Evolutionary conservation across 2,797 vertebrate genomes (phyloP), one percentile per base, ranked within the genome.

Genomic region (Ateles fusciceps): DNA sequence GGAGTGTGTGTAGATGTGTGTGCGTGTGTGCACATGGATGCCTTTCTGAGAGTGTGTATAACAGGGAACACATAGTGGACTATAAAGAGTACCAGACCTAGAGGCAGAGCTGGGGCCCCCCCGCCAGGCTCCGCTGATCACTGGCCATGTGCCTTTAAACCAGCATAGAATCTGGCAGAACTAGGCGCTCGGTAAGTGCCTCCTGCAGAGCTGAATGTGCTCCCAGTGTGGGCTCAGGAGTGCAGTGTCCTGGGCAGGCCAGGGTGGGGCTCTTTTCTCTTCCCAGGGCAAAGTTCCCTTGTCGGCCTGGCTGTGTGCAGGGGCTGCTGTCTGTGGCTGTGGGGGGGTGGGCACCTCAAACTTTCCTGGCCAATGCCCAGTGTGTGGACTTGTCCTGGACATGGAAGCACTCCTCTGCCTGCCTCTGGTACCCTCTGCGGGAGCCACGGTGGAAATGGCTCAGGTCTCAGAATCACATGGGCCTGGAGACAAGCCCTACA

Each of bases 171-270:
- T 64, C 50, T 11, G 30, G 13, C 72, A n/a, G 74, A 28, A 22
- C 4, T 24, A 36, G 4, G 15, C 11, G 8, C 72, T 79, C 2
- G 24, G 0, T 15, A 28, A n/a, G 74, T 24, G n/a, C 9, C 30
- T 15, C 3, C 19, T 3, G 33, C 46, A 15, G 26, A 44, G 76
- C 30, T 12, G 1, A 6, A 19, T 0, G 5, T 12, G 28, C 39
- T n/a, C 30, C 39, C 19, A 22, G 39, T 7, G 4, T 22, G 15
- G 85, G 39, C 26, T 26, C 61, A 3, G 8, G 46, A 74, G 3
- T 39, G 44, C 36, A 36, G 76, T 2, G 7, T 55, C 64, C 90
- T 5, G 9, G 26, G 46, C 26, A 79, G 84, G 59, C 1, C 1
- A 15, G 24, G 21, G 39, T 4, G 8, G 26, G 28, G 5, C 4